These are phyloP conservation scores for Formica aserva DNA, from an alignment of 2,888 invertebrate genomes.

Conservation along the genomic window DNA sequence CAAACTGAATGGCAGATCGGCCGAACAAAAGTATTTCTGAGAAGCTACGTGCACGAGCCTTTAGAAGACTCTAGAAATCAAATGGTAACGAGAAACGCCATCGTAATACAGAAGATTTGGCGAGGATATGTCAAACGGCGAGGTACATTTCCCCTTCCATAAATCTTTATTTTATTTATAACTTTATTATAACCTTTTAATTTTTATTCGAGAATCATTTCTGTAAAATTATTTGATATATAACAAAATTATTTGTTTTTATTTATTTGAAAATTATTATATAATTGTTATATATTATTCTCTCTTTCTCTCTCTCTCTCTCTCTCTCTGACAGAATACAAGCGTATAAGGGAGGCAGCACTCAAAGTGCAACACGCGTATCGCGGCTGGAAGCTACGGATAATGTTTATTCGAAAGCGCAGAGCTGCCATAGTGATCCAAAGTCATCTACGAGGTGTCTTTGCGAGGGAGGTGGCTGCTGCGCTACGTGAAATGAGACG, in stretches of 20 bases:
- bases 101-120: conserved; percentile 92
- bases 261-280: background rate
- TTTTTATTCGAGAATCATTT: background rate
- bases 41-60: conserved; percentile 93
- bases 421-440: conserved; percentile 95
- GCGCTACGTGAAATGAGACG: conserved; percentile 95
- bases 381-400: conserved; percentile 94
- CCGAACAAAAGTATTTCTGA: conserved; percentile 93
- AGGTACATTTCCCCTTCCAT: conserved; percentile 80
- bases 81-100: conserved; percentile 90
- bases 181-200: background rate
- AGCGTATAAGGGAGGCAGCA: conserved; percentile 89
- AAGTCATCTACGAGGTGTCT: conserved; percentile 94
- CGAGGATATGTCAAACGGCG: conserved; percentile 89
- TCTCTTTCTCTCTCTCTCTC: background rate
- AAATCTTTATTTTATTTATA: background rate
- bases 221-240: no score
- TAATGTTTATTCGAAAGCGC: conserved; percentile 92
- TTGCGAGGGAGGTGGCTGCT: conserved; percentile 95
- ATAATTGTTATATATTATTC: background rate
- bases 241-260: background rate
- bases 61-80: conserved; percentile 92
- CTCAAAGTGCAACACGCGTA: conserved; percentile 94
- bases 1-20: conserved; percentile 95
- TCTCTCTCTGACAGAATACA: conserved; percentile 87